phyloP scores from a whole-genome alignment of 2,113 vertebrate genomes.

The Silurus asotus region DNA sequence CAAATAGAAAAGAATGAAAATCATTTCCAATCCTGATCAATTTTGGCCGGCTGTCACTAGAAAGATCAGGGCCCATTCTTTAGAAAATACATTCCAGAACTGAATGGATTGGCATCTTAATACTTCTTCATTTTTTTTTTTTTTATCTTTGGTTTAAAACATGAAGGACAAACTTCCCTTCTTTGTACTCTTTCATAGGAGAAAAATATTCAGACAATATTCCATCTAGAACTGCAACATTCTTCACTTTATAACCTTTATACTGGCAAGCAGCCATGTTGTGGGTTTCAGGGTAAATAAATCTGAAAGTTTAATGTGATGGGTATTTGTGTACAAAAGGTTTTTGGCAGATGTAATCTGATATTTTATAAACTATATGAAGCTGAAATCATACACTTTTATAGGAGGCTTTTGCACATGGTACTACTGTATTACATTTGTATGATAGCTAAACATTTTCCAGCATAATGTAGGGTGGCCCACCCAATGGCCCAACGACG shows the following conservation, averaged over 20 bases:
- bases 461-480: too few relatives aligned
- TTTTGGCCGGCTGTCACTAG: conserved; percentile 58
- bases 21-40: conserved; percentile 68
- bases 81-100: not conserved
- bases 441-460: too few relatives aligned
- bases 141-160: not conserved
- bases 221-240: not conserved
- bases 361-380: too few relatives aligned
- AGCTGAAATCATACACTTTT: too few relatives aligned
- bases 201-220: not conserved
- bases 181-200: not conserved
- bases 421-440: too few relatives aligned
- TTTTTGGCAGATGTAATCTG: too few relatives aligned
- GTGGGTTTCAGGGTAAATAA: not conserved
- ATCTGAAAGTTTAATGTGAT: not conserved
- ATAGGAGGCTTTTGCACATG: too few relatives aligned
- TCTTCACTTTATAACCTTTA: not conserved
- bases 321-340: too few relatives aligned
- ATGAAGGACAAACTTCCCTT: conserved; percentile 18
- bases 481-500: too few relatives aligned
- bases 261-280: not conserved
- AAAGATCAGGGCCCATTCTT: conserved; percentile 60
- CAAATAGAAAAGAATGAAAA: conserved; percentile 47
- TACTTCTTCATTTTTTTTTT: too few relatives aligned
- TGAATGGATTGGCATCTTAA: conserved; percentile 10